Base-by-base conservation (phyloP, 2,113 vertebrate species). In the Cinclus mexicanus region DNA sequence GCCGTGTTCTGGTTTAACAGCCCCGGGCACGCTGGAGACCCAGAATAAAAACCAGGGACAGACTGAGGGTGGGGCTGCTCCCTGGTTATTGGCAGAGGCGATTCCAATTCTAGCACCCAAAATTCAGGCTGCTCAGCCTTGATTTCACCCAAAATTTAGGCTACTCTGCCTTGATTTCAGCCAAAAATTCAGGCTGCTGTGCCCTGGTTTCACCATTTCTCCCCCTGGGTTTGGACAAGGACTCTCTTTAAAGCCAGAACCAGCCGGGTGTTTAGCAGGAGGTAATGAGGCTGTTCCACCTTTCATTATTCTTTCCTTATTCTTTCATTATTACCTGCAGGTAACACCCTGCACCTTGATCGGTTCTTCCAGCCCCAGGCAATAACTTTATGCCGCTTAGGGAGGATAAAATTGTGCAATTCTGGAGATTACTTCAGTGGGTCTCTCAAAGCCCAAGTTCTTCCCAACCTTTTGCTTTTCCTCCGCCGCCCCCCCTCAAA, bases 261-360 rank as follows among this genome's bases (percentile, higher is more conserved):
- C 1, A 17, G 10, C 52, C 2, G 6, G 7, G 44, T 22, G 17
- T 25, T 74, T 28, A 11, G 17, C 3, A 11, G 13, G 8, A 14
- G 9, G 16, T 8, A 49, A 11, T 39, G 87, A 59, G 69, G 64
- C 37, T 39, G 50, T 46, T 21, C 63, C 77, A 42, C 14, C 81
- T 11, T n/a, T 5, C 25, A 1, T 7, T 11, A 0, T 14, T 72
- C 35, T 37, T 37, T 37, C 35, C 7, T 37, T 37, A 37, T 37
- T 37, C 35, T 37, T n/a, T 5, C 25, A 1, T 7, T 11, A 0
- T 14, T 72, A 37, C 2, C 18, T 1, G 5, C 41, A 61, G 56
- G 49, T 16, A 33, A 20, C 42, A 13, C 64, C 57, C 49, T 16
- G 39, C 29, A 29, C 78, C 75, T 31, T 2, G 50, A 16, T 4